Evolutionary conservation across 1,140 invertebrate genomes (phyloP), one percentile per base, ranked within the genome.

Genomic region (Solen grandis): DNA sequence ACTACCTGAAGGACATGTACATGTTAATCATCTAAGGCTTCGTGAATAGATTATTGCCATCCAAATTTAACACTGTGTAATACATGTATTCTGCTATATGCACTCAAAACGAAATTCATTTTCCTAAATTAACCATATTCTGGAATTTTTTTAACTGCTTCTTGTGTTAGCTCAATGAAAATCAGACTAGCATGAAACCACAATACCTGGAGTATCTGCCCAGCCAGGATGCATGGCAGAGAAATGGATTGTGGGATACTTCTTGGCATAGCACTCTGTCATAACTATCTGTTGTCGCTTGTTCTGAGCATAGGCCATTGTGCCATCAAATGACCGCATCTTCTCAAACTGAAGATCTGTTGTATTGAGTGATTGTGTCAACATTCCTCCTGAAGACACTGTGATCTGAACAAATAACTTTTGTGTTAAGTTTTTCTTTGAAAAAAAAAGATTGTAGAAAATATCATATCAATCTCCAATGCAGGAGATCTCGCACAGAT

Each of bases 201-300:
- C 22, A 59, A 54, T 83, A 91, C 89, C 90, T 68, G 91, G 91
- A 25, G 93, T 94, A 76, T 93, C 93, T 8, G 92, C 92, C 93
- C 93, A 94, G 29, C 93, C 93, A 5, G 93, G 93, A 84, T 94
- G 93, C 93, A 93, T 93, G 46, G 87, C 84, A 27, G 92, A 92
- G 84, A 94, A 94, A 74, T 93, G 92, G 52, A 94, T 86, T 19
- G 88, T 88, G 27, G 93, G 92, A 85, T 92, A 90, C 35, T 85
- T 84, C 66, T 90, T 85, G 2, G 93, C 92, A 83, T 92, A 93
- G 84, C 92, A 81, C 81, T 93, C 90, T 8, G 91, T 90, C 92
- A 94, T 92, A 16, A 93, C 81, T 57, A 92, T 93, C 86, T 94
- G 92, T 84, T 94, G 93, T 27, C 93, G 84, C 84, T 94, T 94